These are phyloP conservation scores for Protosalanx chinensis DNA, from an alignment of 2,797 vertebrate species.

Conservation along the genomic window DNA sequence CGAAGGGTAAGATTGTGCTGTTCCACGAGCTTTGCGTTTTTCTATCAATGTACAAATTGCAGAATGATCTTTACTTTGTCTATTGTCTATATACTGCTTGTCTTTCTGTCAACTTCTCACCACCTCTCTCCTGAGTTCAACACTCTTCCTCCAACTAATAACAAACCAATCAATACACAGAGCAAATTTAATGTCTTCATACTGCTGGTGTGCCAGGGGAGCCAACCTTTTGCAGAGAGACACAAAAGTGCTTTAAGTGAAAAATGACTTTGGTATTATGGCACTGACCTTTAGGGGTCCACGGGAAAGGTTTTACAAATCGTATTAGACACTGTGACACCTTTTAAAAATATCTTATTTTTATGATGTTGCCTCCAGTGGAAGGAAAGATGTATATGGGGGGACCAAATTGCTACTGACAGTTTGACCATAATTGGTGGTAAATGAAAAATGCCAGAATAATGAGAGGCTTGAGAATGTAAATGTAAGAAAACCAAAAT, in stretches of 20 bases:
- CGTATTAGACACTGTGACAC: constrained; percentile 39
- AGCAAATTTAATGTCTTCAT: constrained; percentile 43
- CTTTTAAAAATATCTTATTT: constrained; percentile 31
- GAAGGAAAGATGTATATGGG: constrained; percentile 9
- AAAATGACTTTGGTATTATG: constrained; percentile 48
- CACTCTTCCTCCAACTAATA: constrained; percentile 56
- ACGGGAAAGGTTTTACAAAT: constrained; percentile 36
- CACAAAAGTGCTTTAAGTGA: constrained; percentile 42
- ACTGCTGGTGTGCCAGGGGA: constrained; percentile 26
- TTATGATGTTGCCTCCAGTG: constrained; percentile 26
- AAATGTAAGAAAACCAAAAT: background rate
- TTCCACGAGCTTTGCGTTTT: constrained; percentile 8
- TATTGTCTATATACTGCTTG: too few species aligned
- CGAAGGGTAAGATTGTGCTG: background rate
- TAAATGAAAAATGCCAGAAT: background rate
- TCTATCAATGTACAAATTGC: constrained; percentile 36
- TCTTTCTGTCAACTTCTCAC: constrained; percentile 32
- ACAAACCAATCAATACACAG: constrained; percentile 60
- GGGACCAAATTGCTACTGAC: background rate
- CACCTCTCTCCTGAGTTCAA: constrained; percentile 26
- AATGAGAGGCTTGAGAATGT: background rate
- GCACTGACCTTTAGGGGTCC: constrained; percentile 39
- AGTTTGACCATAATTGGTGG: background rate
- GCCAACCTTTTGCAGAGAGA: constrained; percentile 28
- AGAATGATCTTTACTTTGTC: constrained; percentile 25